Conservation (phyloP, 2,888 invertebrate genomes). For the Cataglyphis albicans region DNA sequence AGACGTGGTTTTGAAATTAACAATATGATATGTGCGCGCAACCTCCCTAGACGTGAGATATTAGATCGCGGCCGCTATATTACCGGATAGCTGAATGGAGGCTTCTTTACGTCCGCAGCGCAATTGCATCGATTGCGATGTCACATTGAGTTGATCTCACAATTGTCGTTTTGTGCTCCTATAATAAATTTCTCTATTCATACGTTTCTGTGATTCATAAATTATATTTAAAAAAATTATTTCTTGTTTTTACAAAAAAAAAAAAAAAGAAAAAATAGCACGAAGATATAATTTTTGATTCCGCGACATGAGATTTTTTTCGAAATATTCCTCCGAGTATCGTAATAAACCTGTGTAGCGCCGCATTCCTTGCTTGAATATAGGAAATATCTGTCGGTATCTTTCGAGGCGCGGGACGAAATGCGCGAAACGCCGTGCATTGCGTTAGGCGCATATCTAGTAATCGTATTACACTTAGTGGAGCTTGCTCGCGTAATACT, state of each 20-base stretch:
- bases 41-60: conserved; percentile 72
- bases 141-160: too few relatives aligned
- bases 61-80: conserved; percentile 73
- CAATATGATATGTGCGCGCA: conserved; percentile 81
- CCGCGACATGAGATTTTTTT: conserved; percentile 12
- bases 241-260: too few relatives aligned
- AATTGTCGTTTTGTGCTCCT: background rate
- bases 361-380: conserved; percentile 32
- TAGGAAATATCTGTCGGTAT: conserved; percentile 50
- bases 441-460: background rate
- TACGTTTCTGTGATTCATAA: background rate
- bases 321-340: conserved; percentile 22
- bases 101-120: conserved; percentile 23
- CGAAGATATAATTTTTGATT: background rate
- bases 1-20: conserved; percentile 83
- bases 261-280: background rate
- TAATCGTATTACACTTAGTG: conserved; percentile 42
- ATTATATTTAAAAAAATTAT: background rate
- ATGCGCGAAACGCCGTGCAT: conserved; percentile 42
- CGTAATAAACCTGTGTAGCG: conserved; percentile 42
- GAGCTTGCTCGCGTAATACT: conserved; percentile 10
- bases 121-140: conserved; percentile 34
- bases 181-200: background rate
- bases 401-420: conserved; percentile 40
- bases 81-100: conserved; percentile 55